Percentiles rank a stretch among this genome's conserved stretches.
These are phyloP conservation scores for Thomomys bottae DNA, from an alignment of 2,113 vertebrate genomes.

Conservation along the genomic window DNA sequence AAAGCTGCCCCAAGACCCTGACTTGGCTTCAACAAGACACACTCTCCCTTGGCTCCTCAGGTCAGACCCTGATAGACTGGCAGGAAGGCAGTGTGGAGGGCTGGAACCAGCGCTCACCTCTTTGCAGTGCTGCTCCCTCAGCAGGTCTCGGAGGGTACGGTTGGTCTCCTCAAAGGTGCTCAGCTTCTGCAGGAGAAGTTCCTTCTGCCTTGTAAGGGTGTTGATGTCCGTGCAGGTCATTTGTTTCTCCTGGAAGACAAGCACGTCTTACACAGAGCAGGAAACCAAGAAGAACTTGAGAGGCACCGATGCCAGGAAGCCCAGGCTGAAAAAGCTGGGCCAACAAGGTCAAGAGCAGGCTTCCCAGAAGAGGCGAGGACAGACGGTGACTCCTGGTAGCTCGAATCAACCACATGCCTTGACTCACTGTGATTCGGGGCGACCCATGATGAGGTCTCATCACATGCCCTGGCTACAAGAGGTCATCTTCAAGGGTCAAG, in stretches of 20 bases:
- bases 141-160: constrained; percentile 89
- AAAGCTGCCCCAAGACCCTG: not conserved
- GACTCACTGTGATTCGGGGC: constrained; percentile 55
- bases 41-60: not conserved
- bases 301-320: not conserved
- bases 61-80: not conserved
- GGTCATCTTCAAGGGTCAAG: constrained; percentile 55
- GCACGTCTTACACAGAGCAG: not conserved
- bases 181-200: constrained; percentile 93
- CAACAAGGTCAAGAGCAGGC: not conserved
- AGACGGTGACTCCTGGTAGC: constrained; percentile 20
- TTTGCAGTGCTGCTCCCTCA: constrained; percentile 89
- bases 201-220: constrained; percentile 89
- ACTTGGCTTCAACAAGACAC: not conserved
- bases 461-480: constrained; percentile 54
- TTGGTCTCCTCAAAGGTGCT: constrained; percentile 94
- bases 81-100: accelerated
- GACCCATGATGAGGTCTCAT: constrained; percentile 64
- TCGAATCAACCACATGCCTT: constrained; percentile 44
- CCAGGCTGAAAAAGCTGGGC: not conserved
- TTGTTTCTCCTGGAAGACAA: constrained; percentile 86
- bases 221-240: constrained; percentile 88
- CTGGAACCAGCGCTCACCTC: constrained; percentile 84
- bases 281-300: not conserved
- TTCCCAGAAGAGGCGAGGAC: not conserved